These are phyloP conservation scores for Felis catus DNA, from an alignment of 2,113 vertebrate species.

Conservation along the genomic window DNA sequence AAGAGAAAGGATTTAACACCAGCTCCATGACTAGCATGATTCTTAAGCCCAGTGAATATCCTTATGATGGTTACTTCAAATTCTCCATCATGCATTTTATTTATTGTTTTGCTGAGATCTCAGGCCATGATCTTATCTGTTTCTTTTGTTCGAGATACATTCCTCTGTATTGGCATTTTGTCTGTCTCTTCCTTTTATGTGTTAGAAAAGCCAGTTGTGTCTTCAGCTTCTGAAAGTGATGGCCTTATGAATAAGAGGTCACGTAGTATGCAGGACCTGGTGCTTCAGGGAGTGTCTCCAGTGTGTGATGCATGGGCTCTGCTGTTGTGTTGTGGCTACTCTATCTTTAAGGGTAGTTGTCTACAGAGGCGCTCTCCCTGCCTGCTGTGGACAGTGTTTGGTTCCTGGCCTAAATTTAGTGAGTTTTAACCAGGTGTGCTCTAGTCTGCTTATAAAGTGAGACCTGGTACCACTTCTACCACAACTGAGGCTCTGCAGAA, in stretches of 20 bases:
- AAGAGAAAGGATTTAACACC: too few relatives aligned
- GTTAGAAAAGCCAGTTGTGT: neutral
- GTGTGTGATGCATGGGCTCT: neutral
- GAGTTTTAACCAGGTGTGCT: neutral
- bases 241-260: neutral
- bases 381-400: neutral
- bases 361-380: neutral
- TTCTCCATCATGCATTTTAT: neutral
- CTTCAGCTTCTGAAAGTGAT: neutral
- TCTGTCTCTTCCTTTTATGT: neutral
- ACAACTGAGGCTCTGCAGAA: neutral
- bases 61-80: neutral
- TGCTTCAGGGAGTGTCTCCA: neutral
- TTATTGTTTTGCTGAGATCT: neutral
- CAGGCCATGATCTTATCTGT: neutral
- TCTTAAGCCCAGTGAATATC: neutral
- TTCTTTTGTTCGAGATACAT: neutral
- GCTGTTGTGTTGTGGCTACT: neutral
- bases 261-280: neutral
- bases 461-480: neutral
- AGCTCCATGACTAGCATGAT: neutral
- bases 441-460: neutral
- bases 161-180: neutral
- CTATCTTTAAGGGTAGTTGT: neutral
- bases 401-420: neutral